Percentiles rank a stretch among this genome's conserved stretches.
Conservation (phyloP, 2,797 vertebrate species). For the Pangasius macronema region DNA sequence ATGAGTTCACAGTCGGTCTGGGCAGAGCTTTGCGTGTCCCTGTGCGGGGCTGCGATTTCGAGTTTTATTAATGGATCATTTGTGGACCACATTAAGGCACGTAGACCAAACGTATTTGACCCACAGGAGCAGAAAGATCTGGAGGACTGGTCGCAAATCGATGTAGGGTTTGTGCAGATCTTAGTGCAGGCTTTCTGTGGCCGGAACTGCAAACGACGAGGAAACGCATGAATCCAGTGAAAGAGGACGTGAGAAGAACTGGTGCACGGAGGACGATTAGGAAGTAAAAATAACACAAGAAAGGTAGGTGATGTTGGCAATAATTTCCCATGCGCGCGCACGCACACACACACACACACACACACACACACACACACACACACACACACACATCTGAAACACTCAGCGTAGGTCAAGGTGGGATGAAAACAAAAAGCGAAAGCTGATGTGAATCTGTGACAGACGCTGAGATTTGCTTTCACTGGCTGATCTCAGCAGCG, state of each 20-base stretch:
- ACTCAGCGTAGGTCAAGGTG: conserved; percentile 2
- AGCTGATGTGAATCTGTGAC: background rate
- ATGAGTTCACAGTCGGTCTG: conserved; percentile 52
- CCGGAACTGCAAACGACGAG: background rate
- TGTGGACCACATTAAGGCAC: background rate
- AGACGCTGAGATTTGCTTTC: background rate
- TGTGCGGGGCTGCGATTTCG: background rate
- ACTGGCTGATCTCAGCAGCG: background rate
- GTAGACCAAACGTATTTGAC: background rate
- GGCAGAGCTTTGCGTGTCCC: conserved; percentile 44
- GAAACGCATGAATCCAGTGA: background rate
- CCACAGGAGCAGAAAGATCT: background rate
- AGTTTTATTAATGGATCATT: background rate
- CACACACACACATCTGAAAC: background rate
- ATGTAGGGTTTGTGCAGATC: conserved; percentile 5
- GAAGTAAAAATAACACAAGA: conserved; percentile 16
- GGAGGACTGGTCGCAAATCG: background rate
- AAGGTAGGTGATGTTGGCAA: conserved; percentile 7
- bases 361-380: no score
- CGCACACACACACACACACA: no score
- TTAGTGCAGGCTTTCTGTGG: background rate
- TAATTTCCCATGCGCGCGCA: background rate
- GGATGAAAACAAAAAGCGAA: background rate
- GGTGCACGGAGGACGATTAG: conserved; percentile 24
- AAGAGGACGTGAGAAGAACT: background rate